Percentiles rank a stretch among this genome's conserved stretches.
Evolutionary conservation across 1,140 invertebrate genomes (phyloP).

Genomic region (Euglossa dilemma): DNA sequence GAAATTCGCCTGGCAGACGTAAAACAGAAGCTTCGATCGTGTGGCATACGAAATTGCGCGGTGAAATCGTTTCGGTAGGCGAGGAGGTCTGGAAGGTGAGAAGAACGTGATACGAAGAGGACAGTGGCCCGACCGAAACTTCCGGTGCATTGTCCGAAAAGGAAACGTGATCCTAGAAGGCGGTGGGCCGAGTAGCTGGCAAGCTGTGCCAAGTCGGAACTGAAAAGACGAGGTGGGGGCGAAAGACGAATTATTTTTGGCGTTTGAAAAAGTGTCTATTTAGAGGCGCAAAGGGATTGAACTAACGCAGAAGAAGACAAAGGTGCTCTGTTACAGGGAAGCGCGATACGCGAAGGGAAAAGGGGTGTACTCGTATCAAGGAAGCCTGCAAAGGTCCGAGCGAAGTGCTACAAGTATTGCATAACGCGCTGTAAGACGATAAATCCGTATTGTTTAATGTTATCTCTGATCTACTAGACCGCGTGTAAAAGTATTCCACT

Average conservation of each 20-base stretch:
- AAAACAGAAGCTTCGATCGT: neutral
- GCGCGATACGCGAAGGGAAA: neutral
- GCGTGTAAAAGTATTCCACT: neutral
- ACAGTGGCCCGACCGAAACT: slow-evolving; percentile 18
- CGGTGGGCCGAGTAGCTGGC: neutral
- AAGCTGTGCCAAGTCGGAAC: neutral
- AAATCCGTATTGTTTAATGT: slow-evolving; percentile 20
- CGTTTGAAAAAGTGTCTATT: neutral
- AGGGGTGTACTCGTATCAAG: slow-evolving; percentile 7
- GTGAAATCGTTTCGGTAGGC: slow-evolving; percentile 1
- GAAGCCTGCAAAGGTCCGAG: slow-evolving; percentile 22
- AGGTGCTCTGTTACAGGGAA: slow-evolving; percentile 18
- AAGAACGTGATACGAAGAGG: slow-evolving; percentile 5
- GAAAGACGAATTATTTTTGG: neutral
- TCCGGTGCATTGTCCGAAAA: slow-evolving; percentile 50
- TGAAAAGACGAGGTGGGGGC: neutral
- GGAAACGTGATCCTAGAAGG: slow-evolving; percentile 37
- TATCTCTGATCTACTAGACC: neutral
- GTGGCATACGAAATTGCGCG: neutral
- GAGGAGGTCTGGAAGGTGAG: neutral
- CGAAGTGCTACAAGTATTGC: slow-evolving; percentile 45
- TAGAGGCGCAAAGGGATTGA: neutral
- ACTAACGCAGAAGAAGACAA: neutral
- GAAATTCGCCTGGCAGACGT: too few species aligned
- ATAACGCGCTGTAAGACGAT: slow-evolving; percentile 23